Evolutionary conservation across 2,888 invertebrate species (phyloP).

Genomic region (Stratiomys singularior): DNA sequence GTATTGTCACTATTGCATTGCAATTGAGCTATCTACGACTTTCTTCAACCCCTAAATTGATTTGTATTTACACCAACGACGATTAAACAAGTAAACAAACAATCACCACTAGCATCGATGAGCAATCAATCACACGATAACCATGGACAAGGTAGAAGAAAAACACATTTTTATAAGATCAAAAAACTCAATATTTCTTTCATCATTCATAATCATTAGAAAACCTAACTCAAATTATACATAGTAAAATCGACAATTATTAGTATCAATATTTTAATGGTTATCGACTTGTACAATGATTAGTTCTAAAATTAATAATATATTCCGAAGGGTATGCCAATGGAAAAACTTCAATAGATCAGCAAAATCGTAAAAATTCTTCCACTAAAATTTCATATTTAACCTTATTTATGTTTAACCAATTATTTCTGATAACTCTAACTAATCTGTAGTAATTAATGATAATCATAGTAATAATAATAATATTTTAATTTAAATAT

Average conservation of each 20-base stretch:
- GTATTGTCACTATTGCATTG: too few relatives aligned
- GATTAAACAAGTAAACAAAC: too few relatives aligned
- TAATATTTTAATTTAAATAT: slow-evolving; percentile 21
- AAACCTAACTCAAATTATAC: slow-evolving; percentile 18
- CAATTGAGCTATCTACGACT: too few relatives aligned
- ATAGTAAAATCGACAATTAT: slow-evolving; percentile 20
- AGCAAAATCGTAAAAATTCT: background rate
- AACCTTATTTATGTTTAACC: slow-evolving; percentile 21
- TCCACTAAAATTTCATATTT: slow-evolving; percentile 36
- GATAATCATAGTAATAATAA: background rate
- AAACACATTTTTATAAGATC: slow-evolving; percentile 30
- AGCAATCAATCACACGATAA: too few relatives aligned
- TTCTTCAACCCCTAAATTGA: too few relatives aligned
- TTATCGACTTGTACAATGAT: background rate
- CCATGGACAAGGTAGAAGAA: background rate
- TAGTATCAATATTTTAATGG: background rate
- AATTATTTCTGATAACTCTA: slow-evolving; percentile 31
- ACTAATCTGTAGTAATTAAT: slow-evolving; percentile 22
- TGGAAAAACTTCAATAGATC: slow-evolving; percentile 34
- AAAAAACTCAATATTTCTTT: slow-evolving; percentile 38
- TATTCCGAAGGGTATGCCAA: background rate
- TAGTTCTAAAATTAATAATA: slow-evolving; percentile 3
- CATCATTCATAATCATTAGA: slow-evolving; percentile 13
- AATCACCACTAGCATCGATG: too few relatives aligned
- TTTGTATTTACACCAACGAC: too few relatives aligned